Conservation (phyloP, 1,140 invertebrate genomes). For the Drosophila neocordata region DNA sequence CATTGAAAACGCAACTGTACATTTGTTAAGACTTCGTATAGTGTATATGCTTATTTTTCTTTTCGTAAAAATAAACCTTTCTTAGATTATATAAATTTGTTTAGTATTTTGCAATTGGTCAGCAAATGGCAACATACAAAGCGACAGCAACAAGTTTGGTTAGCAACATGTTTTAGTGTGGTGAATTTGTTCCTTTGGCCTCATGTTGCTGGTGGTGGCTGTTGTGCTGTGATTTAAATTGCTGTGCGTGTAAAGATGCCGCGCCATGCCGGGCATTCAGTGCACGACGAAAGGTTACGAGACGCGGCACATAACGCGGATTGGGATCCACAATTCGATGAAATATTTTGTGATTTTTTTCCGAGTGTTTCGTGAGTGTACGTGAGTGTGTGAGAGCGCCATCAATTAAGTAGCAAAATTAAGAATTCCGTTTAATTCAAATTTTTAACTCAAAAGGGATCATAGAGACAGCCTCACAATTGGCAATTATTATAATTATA, state of each 20-base stretch:
- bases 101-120: background rate
- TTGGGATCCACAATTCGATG: background rate
- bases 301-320: conserved; percentile 54
- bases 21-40: no score
- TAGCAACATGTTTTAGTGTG: background rate
- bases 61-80: no score
- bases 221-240: background rate
- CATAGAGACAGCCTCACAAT: conserved; percentile 62
- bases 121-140: no score
- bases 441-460: background rate
- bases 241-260: conserved; percentile 8
- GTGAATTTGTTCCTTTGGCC: background rate
- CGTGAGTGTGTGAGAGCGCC: background rate
- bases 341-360: conserved; percentile 36
- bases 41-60: no score
- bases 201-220: background rate
- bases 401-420: background rate
- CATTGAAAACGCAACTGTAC: no score
- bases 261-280: conserved; percentile 43
- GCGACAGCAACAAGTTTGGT: background rate
- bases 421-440: background rate
- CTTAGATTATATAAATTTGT: background rate
- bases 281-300: conserved; percentile 61
- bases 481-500: conserved; percentile 35
- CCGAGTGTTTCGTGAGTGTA: conserved; percentile 25